Evolutionary conservation across 1,140 invertebrate species (phyloP).

Genomic region (Radopholus similis): DNA sequence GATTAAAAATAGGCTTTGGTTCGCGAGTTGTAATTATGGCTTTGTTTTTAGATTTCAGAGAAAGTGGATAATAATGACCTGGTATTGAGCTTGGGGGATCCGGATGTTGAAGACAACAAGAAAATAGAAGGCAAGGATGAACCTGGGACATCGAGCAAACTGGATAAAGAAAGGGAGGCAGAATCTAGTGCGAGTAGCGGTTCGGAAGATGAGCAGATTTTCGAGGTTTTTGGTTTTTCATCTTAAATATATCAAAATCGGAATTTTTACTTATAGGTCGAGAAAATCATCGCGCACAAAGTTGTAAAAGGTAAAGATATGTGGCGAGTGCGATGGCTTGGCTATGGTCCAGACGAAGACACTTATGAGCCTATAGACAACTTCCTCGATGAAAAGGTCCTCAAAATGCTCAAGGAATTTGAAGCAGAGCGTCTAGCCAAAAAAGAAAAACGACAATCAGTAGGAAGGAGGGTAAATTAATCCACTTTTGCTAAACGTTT

Average conservation of each 20-base stretch:
- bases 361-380: slow-evolving; percentile 31
- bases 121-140: background rate
- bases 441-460: slow-evolving; percentile 17
- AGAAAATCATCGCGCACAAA: slow-evolving; percentile 20
- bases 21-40: too few species aligned
- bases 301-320: background rate
- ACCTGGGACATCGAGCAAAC: background rate
- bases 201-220: slow-evolving; percentile 6
- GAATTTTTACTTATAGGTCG: slow-evolving; percentile 5
- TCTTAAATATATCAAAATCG: too few species aligned
- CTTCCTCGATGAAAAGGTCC: slow-evolving; percentile 14
- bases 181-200: background rate
- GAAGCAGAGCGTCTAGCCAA: background rate
- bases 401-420: slow-evolving; percentile 16
- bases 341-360: slow-evolving; percentile 26
- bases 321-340: slow-evolving; percentile 21
- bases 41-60: too few species aligned
- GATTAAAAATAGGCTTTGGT: too few species aligned
- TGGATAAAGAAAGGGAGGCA: background rate
- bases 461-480: background rate
- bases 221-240: slow-evolving; percentile 4
- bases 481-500: too few species aligned
- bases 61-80: too few species aligned
- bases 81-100: too few species aligned
- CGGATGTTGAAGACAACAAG: background rate